A percentile compares a stretch with the other conserved stretches of the same genome.
Evolutionary conservation across 1,140 invertebrate genomes (phyloP).

Genomic region (Hetaerina americana): DNA sequence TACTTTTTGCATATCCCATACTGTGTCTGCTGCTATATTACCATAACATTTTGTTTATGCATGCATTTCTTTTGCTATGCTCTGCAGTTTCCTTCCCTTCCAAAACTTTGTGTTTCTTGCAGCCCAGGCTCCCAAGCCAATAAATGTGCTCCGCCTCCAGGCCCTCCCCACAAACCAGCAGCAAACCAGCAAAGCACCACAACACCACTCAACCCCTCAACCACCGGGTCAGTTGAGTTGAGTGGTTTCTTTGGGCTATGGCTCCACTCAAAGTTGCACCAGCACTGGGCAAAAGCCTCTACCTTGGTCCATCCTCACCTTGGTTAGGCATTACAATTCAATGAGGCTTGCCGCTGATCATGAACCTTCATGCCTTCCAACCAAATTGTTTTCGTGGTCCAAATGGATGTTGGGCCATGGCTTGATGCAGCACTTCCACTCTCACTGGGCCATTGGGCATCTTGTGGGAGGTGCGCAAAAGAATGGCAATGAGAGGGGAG

Average conservation of each 20-base stretch:
- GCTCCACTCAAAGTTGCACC: slow-evolving; percentile 41
- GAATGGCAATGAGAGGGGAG: no score
- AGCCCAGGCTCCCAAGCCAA: not conserved
- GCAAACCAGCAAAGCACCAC: not conserved
- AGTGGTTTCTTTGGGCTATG: slow-evolving; percentile 42
- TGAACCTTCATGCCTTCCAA: not conserved
- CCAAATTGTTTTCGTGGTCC: not conserved
- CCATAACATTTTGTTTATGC: slow-evolving; percentile 6
- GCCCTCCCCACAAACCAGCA: not conserved
- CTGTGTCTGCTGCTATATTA: not conserved
- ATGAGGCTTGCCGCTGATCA: not conserved
- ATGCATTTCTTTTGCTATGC: slow-evolving; percentile 15
- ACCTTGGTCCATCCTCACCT: not conserved
- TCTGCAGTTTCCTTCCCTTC: not conserved
- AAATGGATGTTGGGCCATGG: not conserved
- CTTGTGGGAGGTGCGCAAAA: no score
- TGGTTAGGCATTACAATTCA: not conserved
- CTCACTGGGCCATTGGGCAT: not conserved
- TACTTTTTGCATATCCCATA: not conserved
- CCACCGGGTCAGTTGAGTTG: slow-evolving; percentile 35
- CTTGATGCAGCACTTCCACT: not conserved
- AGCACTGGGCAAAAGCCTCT: slow-evolving; percentile 27
- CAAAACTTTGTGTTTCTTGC: not conserved
- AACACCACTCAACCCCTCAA: slow-evolving; percentile 16
- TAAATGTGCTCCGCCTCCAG: not conserved